Base-by-base conservation (phyloP, 1,140 invertebrate species). In the Ptiloglossa arizonensis region DNA sequence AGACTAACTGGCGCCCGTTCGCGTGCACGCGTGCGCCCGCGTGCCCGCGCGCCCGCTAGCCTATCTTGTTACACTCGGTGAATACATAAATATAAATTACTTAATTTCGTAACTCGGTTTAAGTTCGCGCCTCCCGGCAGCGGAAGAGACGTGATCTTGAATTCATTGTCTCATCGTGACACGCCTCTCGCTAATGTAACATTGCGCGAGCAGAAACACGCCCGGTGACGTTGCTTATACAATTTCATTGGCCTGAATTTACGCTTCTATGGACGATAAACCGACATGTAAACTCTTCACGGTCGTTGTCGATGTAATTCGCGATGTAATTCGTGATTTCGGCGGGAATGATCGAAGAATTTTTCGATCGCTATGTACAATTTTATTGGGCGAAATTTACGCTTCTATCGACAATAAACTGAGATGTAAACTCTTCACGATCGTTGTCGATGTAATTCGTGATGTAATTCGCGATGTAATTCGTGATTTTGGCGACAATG, bases 81-180 rank as follows among this genome's bases (percentile, higher is more conserved):
- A 89, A 89, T 90, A 88, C 81, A 90, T 89, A 89, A 90, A 89
- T 89, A 89, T 87, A 88, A 89, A 89, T 89, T 88, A 88, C 87
- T 89, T 88, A 89, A 90, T 90, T 90, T 88, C 70, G 77, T 85
- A 86, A 86, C 85, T 87, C 68, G 80, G 79, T 80, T 87, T 85
- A 86, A 87, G 85, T 87, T 89, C 72, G 82, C 81, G 85, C 81
- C 81, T 87, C 87, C 85, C 71, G 68, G 80, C 83, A 32, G 64
- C 79, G 71, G 76, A 72, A 72, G 88, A 86, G 86, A 88, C 87
- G 87, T 90, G 89, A 90, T 90, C 87, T 89, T 89, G 87, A 88
- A 90, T 90, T 89, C 88, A 89, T 89, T 90, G 87, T 88, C 87
- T 88, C 87, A 80, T 85, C 84, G 74, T 54, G 80, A 52, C 82